Evolutionary conservation across 35 echinoderm and acorn worm genomes (phyloP), one percentile per base, ranked within the genome.

Genomic region (Holothuria glaberrima): DNA sequence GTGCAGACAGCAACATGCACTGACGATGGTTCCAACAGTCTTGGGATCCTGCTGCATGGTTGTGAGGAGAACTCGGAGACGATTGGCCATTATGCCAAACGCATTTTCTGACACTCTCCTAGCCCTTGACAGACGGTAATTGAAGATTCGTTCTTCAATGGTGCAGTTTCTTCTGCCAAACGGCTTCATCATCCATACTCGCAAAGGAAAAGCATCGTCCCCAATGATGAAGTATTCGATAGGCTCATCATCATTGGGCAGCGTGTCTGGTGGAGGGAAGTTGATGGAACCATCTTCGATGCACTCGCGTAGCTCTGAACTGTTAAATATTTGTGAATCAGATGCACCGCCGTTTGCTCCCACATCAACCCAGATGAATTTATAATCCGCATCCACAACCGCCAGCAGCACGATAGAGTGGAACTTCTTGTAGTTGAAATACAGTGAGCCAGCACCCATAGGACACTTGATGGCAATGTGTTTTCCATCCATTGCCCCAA

Each of bases 391-490:
- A 72, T 90, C 89, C 44, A 90, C 88, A 38, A 90, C 19, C 12
- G 88, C 88, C 72, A 90, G 29, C 50, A 90, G 64, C 20, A 90
- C 50, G 29, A 80, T 80, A 48, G 70, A 78, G 72, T 88, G 58
- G 72, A 90, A 90, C 14, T 58, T 41, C 38, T 90, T 78, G 35
- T 90, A 78, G 25, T 90, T 90, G 88, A 58, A 90, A 32, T 30
- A 90, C 21, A 45, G 13, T 35, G 70, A 80, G 46, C 88, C 88
- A 61, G n/a, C 31, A 45, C 48, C 36, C 30, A 28, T 57, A 28
- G 70, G 88, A 54, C 52, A 58, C 27, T 63, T 77, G 48, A 77
- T 54, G 88, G 71, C 72, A 48, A 90, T 63, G 72, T 90, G 71
- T 67, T 80, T 76, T 21, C 88, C 88, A 59, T 90, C 88, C 16